Percentiles rank a stretch among this genome's conserved stretches.
These are phyloP conservation scores for Adoxophyes honmai DNA, from an alignment of 1,140 invertebrate species.

Conservation along the genomic window DNA sequence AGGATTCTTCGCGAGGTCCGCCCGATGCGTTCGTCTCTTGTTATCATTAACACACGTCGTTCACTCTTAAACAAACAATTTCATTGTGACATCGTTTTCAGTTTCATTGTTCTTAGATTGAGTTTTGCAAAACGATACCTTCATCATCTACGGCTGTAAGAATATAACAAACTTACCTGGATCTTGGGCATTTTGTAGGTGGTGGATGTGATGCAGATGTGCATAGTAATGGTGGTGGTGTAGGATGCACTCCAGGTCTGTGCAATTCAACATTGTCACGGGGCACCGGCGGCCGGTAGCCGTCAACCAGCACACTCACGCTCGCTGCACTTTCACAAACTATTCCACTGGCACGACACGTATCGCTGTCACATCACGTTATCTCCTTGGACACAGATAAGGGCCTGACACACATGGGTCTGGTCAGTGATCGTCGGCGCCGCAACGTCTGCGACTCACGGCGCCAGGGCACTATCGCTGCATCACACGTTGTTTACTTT, in stretches of 20 bases:
- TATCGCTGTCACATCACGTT: conserved; percentile 73
- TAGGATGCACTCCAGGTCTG: conserved; percentile 85
- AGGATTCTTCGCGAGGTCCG: conserved; percentile 29
- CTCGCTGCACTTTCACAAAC: conserved; percentile 71
- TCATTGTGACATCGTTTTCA: conserved; percentile 48
- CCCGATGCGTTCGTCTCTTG: conserved; percentile 33
- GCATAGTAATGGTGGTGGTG: conserved; percentile 86
- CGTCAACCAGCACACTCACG: conserved; percentile 55
- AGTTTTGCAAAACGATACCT: conserved; percentile 36
- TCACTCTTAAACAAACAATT: conserved; percentile 50
- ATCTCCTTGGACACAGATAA: conserved; percentile 55
- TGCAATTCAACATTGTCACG: conserved; percentile 85
- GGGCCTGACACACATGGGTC: conserved; percentile 42
- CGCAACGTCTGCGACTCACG: conserved; percentile 53
- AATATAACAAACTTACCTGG: conserved; percentile 60
- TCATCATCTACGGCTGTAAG: conserved; percentile 19
- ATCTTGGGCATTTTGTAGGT: conserved; percentile 78
- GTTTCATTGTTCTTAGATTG: conserved; percentile 39
- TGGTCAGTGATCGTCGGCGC: conserved; percentile 42
- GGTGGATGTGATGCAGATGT: conserved; percentile 83
- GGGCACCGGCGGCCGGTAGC: conserved; percentile 51
- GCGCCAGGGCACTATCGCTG: conserved; percentile 31
- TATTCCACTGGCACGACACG: conserved; percentile 66
- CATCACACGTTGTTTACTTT: conserved; percentile 50
- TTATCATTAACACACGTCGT: conserved; percentile 56